Conservation (phyloP, 2,888 invertebrate genomes). For the Griposia aprilina region DNA sequence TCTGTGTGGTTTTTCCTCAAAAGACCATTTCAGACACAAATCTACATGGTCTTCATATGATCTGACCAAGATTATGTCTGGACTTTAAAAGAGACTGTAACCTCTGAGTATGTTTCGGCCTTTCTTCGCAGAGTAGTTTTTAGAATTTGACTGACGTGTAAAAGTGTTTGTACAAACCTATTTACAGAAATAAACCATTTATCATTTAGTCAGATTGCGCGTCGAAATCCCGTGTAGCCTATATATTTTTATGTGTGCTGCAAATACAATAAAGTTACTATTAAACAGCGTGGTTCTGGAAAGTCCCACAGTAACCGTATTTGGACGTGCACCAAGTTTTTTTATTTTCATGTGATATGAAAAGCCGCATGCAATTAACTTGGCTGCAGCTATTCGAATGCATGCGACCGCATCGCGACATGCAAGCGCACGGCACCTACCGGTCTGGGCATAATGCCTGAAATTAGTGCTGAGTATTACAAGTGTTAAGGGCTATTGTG, state of each 20-base stretch:
- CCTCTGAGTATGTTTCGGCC: too few species aligned
- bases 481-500: constrained; percentile 1
- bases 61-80: too few species aligned
- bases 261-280: not conserved
- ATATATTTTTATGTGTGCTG: not conserved
- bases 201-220: too few species aligned
- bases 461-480: constrained; percentile 20
- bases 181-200: too few species aligned
- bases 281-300: not conserved
- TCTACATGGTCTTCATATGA: too few species aligned
- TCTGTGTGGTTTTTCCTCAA: too few species aligned
- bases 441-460: constrained; percentile 1
- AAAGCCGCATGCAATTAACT: constrained; percentile 43
- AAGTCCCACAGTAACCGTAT: constrained; percentile 13
- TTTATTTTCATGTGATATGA: constrained; percentile 39
- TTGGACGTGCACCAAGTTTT: constrained; percentile 15
- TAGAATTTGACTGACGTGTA: too few species aligned
- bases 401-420: constrained; percentile 54
- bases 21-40: too few species aligned
- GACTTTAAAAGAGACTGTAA: too few species aligned
- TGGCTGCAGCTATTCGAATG: constrained; percentile 26
- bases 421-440: constrained; percentile 40
- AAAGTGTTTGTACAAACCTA: too few species aligned
- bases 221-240: too few species aligned
- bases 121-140: too few species aligned